A percentile compares a stretch with the other conserved stretches of the same genome.
Evolutionary conservation across 2,113 vertebrate species (phyloP).

Genomic region (Misgurnus anguillicaudatus): DNA sequence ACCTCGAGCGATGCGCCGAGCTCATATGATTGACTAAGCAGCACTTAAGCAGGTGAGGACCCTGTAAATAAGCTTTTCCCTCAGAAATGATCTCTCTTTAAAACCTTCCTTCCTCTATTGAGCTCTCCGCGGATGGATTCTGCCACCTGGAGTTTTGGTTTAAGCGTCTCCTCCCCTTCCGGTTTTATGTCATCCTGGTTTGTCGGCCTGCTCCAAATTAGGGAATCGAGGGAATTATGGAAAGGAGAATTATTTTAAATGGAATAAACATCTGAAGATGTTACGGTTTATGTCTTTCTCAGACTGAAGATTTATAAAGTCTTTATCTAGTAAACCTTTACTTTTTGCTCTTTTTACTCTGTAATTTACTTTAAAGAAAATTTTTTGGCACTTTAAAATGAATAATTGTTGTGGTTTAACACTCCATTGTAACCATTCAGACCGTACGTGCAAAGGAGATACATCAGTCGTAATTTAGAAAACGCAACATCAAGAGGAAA

Average conservation of each 20-base stretch:
- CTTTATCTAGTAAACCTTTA: too few species aligned
- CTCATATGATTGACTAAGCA: conserved; percentile 25
- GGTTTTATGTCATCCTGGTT: conserved; percentile 1
- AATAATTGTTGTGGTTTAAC: neutral
- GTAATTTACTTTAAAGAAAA: too few species aligned
- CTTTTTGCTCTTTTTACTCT: too few species aligned
- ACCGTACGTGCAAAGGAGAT: neutral
- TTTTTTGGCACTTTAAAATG: too few species aligned
- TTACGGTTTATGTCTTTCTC: neutral
- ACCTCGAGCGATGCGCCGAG: neutral
- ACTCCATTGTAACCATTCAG: neutral
- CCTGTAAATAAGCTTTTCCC: conserved; percentile 38
- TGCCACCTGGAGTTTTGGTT: conserved; percentile 13
- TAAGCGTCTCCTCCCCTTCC: neutral
- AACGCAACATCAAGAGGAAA: conserved; percentile 16
- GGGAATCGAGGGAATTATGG: neutral
- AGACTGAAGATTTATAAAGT: neutral
- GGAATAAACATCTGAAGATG: neutral
- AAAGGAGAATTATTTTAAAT: neutral
- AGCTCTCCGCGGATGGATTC: conserved; percentile 4
- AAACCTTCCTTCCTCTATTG: neutral
- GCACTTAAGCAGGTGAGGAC: conserved; percentile 31
- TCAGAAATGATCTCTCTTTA: conserved; percentile 11
- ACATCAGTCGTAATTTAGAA: conserved; percentile 22
- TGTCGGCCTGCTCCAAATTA: neutral